Percentiles rank a stretch among this genome's conserved stretches.
Evolutionary conservation across 2,888 invertebrate species (phyloP).

Genomic region (Caenorhabditis wallacei): DNA sequence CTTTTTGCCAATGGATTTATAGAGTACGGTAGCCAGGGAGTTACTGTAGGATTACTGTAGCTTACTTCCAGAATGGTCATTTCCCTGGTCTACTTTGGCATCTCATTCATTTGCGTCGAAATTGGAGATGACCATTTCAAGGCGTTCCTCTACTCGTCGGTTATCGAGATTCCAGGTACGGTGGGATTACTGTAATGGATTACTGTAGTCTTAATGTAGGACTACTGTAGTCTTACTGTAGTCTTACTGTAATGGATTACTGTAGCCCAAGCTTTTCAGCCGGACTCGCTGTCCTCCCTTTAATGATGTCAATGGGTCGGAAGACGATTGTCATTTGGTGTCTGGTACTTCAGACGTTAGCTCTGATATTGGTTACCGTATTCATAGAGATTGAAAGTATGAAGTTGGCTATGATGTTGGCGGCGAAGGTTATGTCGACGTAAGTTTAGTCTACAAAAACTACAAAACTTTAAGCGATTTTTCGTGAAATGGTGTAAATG

Average conservation of each 20-base stretch:
- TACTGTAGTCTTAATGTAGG: no score
- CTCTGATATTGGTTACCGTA: conserved; percentile 28
- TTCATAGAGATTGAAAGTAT: conserved; percentile 12
- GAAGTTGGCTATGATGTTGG: conserved; percentile 44
- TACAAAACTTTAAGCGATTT: neutral
- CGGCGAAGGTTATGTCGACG: conserved; percentile 58
- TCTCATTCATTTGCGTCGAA: conserved; percentile 58
- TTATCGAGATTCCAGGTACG: conserved; percentile 61
- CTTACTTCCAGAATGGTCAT: conserved; percentile 53
- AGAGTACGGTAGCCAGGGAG: conserved; percentile 14
- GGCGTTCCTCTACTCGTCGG: conserved; percentile 47
- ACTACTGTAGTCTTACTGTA: neutral
- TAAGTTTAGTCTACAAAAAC: conserved; percentile 22
- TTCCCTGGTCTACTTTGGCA: conserved; percentile 65
- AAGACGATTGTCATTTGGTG: conserved; percentile 38
- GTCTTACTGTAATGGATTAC: neutral
- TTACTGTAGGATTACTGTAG: neutral
- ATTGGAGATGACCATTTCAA: conserved; percentile 39
- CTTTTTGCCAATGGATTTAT: conserved; percentile 62
- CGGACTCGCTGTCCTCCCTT: conserved; percentile 53
- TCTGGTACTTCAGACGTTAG: conserved; percentile 37
- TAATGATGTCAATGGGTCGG: conserved; percentile 60
- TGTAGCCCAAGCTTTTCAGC: conserved; percentile 22
- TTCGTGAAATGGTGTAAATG: no score
- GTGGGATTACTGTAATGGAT: neutral